A percentile compares a stretch with the other conserved stretches of the same genome.
Conservation (phyloP, 2,888 invertebrate genomes). For the Erebia palarica region DNA sequence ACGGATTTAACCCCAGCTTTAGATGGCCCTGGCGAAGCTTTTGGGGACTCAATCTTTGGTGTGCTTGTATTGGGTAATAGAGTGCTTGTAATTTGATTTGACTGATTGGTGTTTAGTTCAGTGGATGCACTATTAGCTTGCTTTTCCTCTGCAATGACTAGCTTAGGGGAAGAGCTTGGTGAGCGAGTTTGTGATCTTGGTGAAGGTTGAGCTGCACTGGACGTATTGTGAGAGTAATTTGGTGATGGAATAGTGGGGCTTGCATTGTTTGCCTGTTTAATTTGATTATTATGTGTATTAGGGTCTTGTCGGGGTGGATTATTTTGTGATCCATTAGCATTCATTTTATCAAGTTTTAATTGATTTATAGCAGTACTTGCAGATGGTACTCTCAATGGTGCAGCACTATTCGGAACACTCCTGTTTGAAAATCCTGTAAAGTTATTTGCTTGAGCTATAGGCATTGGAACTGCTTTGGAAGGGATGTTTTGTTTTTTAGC, state of each 20-base stretch:
- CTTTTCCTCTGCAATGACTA: slow-evolving; percentile 79
- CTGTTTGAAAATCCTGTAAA: slow-evolving; percentile 62
- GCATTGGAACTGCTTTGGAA: slow-evolving; percentile 57
- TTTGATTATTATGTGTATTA: slow-evolving; percentile 53
- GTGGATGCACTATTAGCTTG: slow-evolving; percentile 55
- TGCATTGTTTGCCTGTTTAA: slow-evolving; percentile 53
- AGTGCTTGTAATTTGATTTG: slow-evolving; percentile 71
- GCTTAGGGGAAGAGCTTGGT: slow-evolving; percentile 78
- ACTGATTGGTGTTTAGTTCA: slow-evolving; percentile 67
- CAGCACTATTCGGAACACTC: slow-evolving; percentile 52
- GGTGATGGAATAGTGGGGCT: slow-evolving; percentile 55
- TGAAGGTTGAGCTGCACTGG: slow-evolving; percentile 62
- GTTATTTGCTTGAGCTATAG: slow-evolving; percentile 59
- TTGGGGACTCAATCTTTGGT: slow-evolving; percentile 61
- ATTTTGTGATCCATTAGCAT: slow-evolving; percentile 49
- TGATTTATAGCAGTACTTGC: slow-evolving; percentile 59
- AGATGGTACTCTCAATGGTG: slow-evolving; percentile 65
- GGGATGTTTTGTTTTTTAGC: slow-evolving; percentile 76
- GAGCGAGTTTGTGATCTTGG: slow-evolving; percentile 76
- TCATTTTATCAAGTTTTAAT: slow-evolving; percentile 64
- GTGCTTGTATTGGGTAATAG: slow-evolving; percentile 61
- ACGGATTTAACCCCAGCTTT: slow-evolving; percentile 62
- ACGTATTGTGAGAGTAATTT: slow-evolving; percentile 58
- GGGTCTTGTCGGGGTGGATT: slow-evolving; percentile 58
- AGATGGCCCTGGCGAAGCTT: slow-evolving; percentile 63